These are phyloP conservation scores for Scaptomyza polygonia DNA, from an alignment of 2,888 invertebrate genomes.

Conservation along the genomic window DNA sequence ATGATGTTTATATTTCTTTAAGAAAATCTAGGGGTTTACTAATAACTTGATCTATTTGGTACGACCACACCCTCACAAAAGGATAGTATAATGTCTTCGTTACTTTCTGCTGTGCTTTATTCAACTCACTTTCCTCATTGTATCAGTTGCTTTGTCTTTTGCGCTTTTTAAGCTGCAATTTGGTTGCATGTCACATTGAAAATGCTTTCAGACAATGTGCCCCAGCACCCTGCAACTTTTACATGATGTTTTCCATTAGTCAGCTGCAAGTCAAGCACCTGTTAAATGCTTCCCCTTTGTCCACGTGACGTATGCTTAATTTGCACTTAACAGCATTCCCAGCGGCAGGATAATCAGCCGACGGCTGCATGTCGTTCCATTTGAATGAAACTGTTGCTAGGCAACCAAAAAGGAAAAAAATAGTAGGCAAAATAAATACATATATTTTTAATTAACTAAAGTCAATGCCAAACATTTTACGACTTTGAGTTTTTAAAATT, in stretches of 20 bases:
- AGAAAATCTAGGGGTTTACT: constrained; percentile 9
- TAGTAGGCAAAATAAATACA: neutral
- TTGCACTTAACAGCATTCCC: constrained; percentile 36
- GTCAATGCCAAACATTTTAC: neutral
- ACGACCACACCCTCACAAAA: constrained; percentile 34
- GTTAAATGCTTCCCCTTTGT: constrained; percentile 33
- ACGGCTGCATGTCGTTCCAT: constrained; percentile 1
- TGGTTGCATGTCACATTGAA: constrained; percentile 73
- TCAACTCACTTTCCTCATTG: neutral
- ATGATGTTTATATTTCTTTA: neutral
- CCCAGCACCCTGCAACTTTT: constrained; percentile 42
- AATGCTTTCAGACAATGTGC: constrained; percentile 72
- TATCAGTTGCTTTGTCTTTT: constrained; percentile 46
- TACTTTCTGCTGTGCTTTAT: constrained; percentile 2
- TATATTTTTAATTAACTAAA: neutral
- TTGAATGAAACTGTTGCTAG: too few species aligned
- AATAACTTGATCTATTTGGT: too few species aligned
- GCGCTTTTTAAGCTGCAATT: constrained; percentile 72
- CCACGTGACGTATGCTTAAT: constrained; percentile 57
- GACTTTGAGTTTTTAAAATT: neutral
- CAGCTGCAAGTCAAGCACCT: constrained; percentile 50
- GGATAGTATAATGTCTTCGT: neutral
- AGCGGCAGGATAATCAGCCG: constrained; percentile 19
- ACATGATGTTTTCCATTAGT: constrained; percentile 59
- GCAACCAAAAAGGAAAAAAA: neutral